phyloP scores from a whole-genome alignment of 2,797 vertebrate species.

The Chromis chromis region DNA sequence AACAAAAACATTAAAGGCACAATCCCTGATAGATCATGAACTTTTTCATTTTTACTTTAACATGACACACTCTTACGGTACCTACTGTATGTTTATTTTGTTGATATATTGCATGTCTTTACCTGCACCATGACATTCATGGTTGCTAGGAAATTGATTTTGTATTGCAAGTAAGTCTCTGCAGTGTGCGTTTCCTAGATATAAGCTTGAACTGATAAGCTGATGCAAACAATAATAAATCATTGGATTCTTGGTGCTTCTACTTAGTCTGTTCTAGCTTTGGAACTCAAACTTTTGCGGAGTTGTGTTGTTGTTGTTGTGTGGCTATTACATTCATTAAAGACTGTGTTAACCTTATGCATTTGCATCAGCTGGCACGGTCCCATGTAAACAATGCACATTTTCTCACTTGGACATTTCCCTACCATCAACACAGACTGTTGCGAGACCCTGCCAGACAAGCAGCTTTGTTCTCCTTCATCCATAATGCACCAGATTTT shows the following conservation, averaged over 20 bases:
- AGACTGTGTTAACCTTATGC: slow-evolving; percentile 38
- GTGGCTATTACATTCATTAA: slow-evolving; percentile 16
- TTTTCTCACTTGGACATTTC: slow-evolving; percentile 63
- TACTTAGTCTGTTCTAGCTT: neutral
- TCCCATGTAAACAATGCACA: slow-evolving; percentile 52
- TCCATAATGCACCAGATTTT: slow-evolving; percentile 62
- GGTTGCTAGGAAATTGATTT: too few species aligned
- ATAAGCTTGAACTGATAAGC: neutral
- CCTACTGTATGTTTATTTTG: neutral
- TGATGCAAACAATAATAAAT: neutral
- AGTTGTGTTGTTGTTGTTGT: slow-evolving; percentile 1
- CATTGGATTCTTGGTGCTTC: neutral
- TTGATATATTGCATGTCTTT: neutral
- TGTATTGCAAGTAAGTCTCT: neutral
- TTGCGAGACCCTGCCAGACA: slow-evolving; percentile 57
- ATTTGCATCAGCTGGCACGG: slow-evolving; percentile 43
- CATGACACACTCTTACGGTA: neutral
- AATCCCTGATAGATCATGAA: neutral
- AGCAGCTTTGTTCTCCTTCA: slow-evolving; percentile 59
- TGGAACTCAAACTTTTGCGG: slow-evolving; percentile 14
- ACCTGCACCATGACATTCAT: too few species aligned
- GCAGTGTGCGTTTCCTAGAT: neutral
- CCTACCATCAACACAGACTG: slow-evolving; percentile 67
- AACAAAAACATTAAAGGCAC: neutral
- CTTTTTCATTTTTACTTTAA: neutral